Base-by-base conservation (phyloP, 53 echinoderm and acorn worm species). In the Pentamera pediparva region DNA sequence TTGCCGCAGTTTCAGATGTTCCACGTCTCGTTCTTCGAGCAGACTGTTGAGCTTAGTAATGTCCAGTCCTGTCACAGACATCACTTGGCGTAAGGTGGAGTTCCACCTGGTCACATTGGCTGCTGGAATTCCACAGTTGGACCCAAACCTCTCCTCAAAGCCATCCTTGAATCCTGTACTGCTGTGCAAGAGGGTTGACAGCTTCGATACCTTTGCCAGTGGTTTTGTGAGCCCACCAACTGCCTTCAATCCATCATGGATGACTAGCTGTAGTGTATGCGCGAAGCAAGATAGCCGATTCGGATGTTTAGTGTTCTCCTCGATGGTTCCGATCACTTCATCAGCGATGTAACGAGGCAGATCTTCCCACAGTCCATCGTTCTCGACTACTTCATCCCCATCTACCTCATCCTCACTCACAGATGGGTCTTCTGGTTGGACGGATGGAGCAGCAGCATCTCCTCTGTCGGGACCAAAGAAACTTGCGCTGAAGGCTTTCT, bases 161-260 rank as follows among this genome's bases (percentile, higher is more conserved):
- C 45, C 62, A 6, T 82, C 76, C 24, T 82, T 75, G 36, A 82
- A 82, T 2, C 47, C 36, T 2, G 76, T 76, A 20, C 82, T 82
- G 10, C 20, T 38, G 34, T 82, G 82, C 13, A 76, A 37, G 15
- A 82, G 49, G 6, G 76, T 76, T 55, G 69, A 67, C 41, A 82
- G 20, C 4, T 35, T 71, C 1, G 60, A 60, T 15, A 70, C 61
- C 51, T 72, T 80, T 8, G 81, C 71, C 58, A 80, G 35, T 26
- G 51, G 4, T 5, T 51, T 51, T 24, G 51, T 51, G 22, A 51
- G 51, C 22, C 51, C 51, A 8, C 3, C 51, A 51, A 51, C 5
- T 51, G n/a, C 83, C 29, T 69, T 76, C 20, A 76, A 26, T 10
- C 83, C 76, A 55, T 76, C 70, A 5, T 41, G 33, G 25, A 76